Evolutionary conservation across 2,797 vertebrate genomes (phyloP), one percentile per base, ranked within the genome.

Genomic region (Limosa lapponica): DNA sequence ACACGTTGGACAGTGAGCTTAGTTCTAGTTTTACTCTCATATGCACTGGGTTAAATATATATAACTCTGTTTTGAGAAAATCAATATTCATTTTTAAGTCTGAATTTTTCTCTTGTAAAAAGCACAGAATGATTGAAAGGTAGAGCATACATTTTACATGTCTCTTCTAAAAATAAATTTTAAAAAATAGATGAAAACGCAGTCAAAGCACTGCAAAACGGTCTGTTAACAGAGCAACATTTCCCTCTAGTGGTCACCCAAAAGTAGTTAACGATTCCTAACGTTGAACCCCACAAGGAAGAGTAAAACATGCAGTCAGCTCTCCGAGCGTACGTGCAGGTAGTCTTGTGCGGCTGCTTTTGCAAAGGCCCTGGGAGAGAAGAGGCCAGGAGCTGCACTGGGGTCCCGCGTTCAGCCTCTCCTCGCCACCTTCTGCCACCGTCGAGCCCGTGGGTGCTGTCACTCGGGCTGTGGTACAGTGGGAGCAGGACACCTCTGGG

Each of bases 231-330:
- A 98, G 98, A 95, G 80, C 98, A 98, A 98, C 66, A 92, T 97
- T 98, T 96, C 98, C 98, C 98, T 97, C 98, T 98, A 97, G 98
- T 95, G 98, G 97, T 43, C 13, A 70, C 1, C 16, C 39, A 1
- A 2, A 5, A 8, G 82, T 11, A 92, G 24, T 11, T 30, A 10
- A 2, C 2, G 12, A 10, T 44, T 37, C 32, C 24, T 25, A 2
- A 2, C 6, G 2, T 59, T 12, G 0, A 2, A 3, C 4, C 2
- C 11, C 34, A 3, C 54, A 30, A 7, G 0, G 22, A 3, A 10
- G 18, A 30, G 20, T 4, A 7, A 16, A 32, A 2, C 0, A 8
- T 1, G 24, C 39, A 9, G 15, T 1, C 11, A 1, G 36, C 16
- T 71, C 13, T 46, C 37, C 34, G 7, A 6, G 55, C 0, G 41